Evolutionary conservation across 2,113 vertebrate species (phyloP), one percentile per base, ranked within the genome.

Genomic region (Uria aalge): DNA sequence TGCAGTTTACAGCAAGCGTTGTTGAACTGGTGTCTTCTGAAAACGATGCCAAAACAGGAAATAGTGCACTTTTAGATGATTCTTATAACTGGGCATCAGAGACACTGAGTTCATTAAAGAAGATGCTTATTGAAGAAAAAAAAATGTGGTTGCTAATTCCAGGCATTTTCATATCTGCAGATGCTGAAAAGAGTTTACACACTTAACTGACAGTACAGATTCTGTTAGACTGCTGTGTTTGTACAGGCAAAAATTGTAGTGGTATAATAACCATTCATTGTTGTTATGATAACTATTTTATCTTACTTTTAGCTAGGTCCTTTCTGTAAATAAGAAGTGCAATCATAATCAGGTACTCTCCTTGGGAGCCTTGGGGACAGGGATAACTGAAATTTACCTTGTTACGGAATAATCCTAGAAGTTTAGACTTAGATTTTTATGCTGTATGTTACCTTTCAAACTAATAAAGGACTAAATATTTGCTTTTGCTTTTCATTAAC

Each of bases 121-220:
- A 77, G 67, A 50, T 81, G 53, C 40, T 92, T 86, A 80, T 57
- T 93, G 47, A 62, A 82, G 88, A 86, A 75, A 41, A 94, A n/a
- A 56, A 74, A 89, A 56, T 12, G 36, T 79, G 92, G 63, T 69
- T 96, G 50, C 68, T 96, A 96, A 90, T 95, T 80, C 88, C 41
- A 56, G 73, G 81, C 74, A 94, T 97, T 95, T 96, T 84, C 55
- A 8, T 94, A 90, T 95, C 83, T 83, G 74, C 40, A 85, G 60
- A 84, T 94, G 77, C 75, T 94, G 47, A 81, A 90, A 96, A 97
- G 75, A 85, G 19, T 93, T 97, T 95, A 85, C 47, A 66, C 26
- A 85, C n/a, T 23, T 77, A 91, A 71, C 77, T 91, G 79, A 94
- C 53, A 90, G 92, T 96, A 96, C 34, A 56, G 45, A 56, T 92